Evolutionary conservation across 2,888 invertebrate genomes (phyloP), one percentile per base, ranked within the genome.

Genomic region (Gastrophysa polygoni): DNA sequence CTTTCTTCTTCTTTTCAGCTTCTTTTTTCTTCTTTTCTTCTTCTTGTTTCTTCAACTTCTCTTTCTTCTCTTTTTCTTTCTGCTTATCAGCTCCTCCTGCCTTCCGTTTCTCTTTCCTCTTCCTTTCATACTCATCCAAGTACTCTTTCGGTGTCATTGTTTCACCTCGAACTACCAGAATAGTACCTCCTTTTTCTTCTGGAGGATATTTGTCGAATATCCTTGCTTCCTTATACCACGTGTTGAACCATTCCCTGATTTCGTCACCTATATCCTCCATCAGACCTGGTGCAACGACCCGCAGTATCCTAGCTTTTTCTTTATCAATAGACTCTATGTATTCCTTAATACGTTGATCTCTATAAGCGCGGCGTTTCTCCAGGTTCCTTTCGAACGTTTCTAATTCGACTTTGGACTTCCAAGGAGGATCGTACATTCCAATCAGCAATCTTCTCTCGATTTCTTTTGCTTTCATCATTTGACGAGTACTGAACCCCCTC

Each of bases 201-300:
- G 87, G 87, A 50, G 93, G 93, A 76, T 86, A 90, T 66, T 88
- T 88, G 64, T 92, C 92, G 75, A 93, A 91, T 50, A 83, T 80
- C 21, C 83, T 83, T 0, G 83, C 77, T 60, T 78, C 77, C 43
- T 79, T 78, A 80, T 89, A 88, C 89, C 90, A 91, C 57, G 86
- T 82, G 49, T 83, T 77, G 74, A 91, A 89, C 92, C 92, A 93
- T 73, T 88, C 86, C 60, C 90, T 83, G 59, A 93, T 87, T 82
- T 93, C 91, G 66, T 87, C 89, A 38, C 88, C 86, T 77, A 92
- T 90, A 70, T 90, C 89, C 75, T 93, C 92, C 81, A 89, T 86
- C 66, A 92, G 83, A 34, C 86, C 83, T 4, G 85, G 86, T 71
- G 84, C 83, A 50, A 85, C 79, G 2, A 86, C 80, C 66, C 79